Evolutionary conservation across 2,888 invertebrate species (phyloP).

Genomic region (Drosophila subquinaria): DNA sequence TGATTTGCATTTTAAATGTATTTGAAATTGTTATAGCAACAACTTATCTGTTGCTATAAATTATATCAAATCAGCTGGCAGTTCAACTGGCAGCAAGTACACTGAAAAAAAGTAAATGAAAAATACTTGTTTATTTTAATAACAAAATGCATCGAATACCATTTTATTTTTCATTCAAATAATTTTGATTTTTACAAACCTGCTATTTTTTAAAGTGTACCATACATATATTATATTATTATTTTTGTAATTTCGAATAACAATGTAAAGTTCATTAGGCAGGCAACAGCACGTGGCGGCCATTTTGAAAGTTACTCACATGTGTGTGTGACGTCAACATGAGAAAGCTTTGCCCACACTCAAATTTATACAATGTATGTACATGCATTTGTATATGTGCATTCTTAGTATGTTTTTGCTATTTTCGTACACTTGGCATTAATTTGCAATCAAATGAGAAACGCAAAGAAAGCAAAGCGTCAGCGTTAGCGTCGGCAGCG

Average conservation of each 20-base stretch:
- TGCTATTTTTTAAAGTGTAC: neutral
- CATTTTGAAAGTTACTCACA: constrained; percentile 62
- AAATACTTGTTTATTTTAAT: too few species aligned
- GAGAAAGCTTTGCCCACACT: constrained; percentile 49
- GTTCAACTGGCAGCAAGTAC: constrained; percentile 2
- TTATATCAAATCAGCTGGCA: constrained; percentile 24
- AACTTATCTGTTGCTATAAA: constrained; percentile 18
- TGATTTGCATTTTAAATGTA: constrained; percentile 16
- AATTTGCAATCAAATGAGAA: constrained; percentile 64
- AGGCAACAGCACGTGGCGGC: constrained; percentile 47
- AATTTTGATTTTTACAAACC: neutral
- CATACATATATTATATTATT: neutral
- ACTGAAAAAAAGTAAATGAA: neutral
- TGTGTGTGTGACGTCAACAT: constrained; percentile 59
- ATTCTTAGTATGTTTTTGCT: constrained; percentile 51
- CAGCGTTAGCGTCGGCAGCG: constrained; percentile 12
- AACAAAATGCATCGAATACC: too few species aligned
- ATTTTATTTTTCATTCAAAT: too few species aligned
- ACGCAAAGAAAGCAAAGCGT: constrained; percentile 55
- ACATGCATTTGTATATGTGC: constrained; percentile 36
- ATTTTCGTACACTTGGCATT: constrained; percentile 72
- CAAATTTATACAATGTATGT: constrained; percentile 18
- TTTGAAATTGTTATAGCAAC: constrained; percentile 21
- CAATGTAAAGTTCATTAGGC: constrained; percentile 33
- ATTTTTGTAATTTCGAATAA: constrained; percentile 10